Conservation (phyloP, 2,888 invertebrate species). For the Spilarctia lutea region DNA sequence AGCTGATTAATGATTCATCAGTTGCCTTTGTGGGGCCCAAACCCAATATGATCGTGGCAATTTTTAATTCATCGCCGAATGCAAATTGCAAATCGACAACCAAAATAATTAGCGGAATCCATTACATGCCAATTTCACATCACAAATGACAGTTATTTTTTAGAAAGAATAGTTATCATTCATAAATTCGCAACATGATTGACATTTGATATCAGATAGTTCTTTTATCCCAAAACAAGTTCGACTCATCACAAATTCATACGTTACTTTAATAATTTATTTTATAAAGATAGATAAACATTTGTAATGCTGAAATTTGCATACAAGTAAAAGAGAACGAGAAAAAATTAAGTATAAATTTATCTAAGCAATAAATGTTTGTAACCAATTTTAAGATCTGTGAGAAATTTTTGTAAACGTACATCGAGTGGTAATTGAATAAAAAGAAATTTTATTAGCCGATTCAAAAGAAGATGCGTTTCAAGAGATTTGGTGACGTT, state of each 20-base stretch:
- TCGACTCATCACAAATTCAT: conserved; percentile 71
- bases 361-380: conserved; percentile 27
- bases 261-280: conserved; percentile 21
- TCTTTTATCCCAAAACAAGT: conserved; percentile 65
- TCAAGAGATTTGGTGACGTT: conserved; percentile 74
- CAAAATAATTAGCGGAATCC: conserved; percentile 72
- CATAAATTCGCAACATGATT: conserved; percentile 75
- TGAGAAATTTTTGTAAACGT: conserved; percentile 73
- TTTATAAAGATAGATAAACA: conserved; percentile 47
- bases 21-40: conserved; percentile 66
- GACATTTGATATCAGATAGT: conserved; percentile 68
- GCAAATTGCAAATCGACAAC: conserved; percentile 60
- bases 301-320: conserved; percentile 32
- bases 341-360: conserved; percentile 13
- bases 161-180: conserved; percentile 57
- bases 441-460: conserved; percentile 66
- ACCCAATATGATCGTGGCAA: conserved; percentile 64
- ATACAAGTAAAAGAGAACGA: conserved; percentile 17
- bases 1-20: conserved; percentile 76
- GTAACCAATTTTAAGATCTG: conserved; percentile 61
- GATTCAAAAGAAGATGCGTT: conserved; percentile 71
- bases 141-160: conserved; percentile 44
- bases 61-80: conserved; percentile 51
- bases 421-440: conserved; percentile 63
- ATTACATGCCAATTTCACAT: conserved; percentile 71